Conservation (phyloP, 92 coral and sea anemone genomes). For the Heliopora coerulea region DNA sequence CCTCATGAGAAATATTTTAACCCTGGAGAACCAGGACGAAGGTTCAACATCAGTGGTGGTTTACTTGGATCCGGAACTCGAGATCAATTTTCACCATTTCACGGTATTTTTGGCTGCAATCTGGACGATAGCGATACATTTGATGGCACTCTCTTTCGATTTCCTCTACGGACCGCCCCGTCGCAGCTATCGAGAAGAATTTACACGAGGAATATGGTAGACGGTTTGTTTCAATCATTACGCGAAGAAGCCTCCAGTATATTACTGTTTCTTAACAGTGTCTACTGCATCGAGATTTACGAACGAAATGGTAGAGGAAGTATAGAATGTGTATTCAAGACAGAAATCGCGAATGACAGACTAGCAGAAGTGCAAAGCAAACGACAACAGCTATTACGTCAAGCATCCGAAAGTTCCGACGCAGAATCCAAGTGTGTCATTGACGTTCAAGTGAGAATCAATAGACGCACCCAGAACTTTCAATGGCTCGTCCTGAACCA, state of each 20-base stretch:
- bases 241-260: constrained; percentile 27
- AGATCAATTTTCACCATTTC: constrained; percentile 40
- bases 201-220: constrained; percentile 38
- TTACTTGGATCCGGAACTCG: constrained; percentile 5
- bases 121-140: not conserved
- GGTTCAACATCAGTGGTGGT: not conserved
- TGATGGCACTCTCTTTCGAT: constrained; percentile 42
- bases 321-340: constrained; percentile 3
- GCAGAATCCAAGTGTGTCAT: not conserved
- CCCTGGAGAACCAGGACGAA: constrained; percentile 29
- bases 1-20: constrained; percentile 35
- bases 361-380: constrained; percentile 1
- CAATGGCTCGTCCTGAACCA: constrained; percentile 28
- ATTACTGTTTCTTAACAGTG: constrained; percentile 38
- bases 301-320: constrained; percentile 9
- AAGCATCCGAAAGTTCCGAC: not conserved
- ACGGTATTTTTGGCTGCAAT: constrained; percentile 34
- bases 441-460: not conserved
- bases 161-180: constrained; percentile 33
- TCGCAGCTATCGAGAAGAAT: constrained; percentile 26
- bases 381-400: constrained; percentile 19
- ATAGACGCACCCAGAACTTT: not conserved
- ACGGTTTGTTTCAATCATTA: constrained; percentile 25
- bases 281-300: constrained; percentile 24
- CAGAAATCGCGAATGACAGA: not conserved